Conservation (phyloP, 1,140 invertebrate genomes). For the Episyrphus balteatus region DNA sequence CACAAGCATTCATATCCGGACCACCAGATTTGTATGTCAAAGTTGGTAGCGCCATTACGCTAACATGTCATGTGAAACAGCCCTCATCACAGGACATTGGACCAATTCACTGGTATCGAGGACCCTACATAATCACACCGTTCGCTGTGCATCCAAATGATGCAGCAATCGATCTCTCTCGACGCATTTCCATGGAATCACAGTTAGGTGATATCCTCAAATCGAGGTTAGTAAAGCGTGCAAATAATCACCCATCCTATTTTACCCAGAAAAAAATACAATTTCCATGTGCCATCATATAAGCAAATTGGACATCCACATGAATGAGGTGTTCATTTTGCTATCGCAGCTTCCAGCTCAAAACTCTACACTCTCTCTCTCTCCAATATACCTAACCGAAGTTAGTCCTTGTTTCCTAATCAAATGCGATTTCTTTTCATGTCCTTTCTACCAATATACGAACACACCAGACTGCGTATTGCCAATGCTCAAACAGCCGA, state of each 20-base stretch:
- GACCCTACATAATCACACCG: constrained; percentile 35
- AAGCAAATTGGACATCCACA: too few species aligned
- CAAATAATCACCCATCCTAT: not conserved
- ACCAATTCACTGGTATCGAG: constrained; percentile 75
- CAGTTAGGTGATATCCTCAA: constrained; percentile 28
- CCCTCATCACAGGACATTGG: constrained; percentile 60
- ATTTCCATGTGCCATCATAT: too few species aligned
- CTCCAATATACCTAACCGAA: too few species aligned
- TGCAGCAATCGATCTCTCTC: constrained; percentile 33
- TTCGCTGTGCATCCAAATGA: constrained; percentile 37
- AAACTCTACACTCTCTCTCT: too few species aligned
- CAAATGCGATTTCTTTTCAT: not conserved
- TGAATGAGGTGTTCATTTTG: too few species aligned
- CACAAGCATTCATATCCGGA: constrained; percentile 67
- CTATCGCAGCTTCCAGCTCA: too few species aligned
- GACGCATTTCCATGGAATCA: constrained; percentile 34
- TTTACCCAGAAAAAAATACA: too few species aligned
- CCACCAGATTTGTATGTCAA: constrained; percentile 72
- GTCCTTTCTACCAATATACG: too few species aligned
- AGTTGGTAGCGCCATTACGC: constrained; percentile 65
- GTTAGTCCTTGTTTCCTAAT: not conserved
- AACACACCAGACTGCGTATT: constrained; percentile 51
- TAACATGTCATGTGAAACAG: constrained; percentile 73
- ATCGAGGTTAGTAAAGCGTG: not conserved
- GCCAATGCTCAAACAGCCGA: constrained; percentile 58